Evolutionary conservation across 2,888 invertebrate genomes (phyloP), one percentile per base, ranked within the genome.

Genomic region (Drosophila incognita): DNA sequence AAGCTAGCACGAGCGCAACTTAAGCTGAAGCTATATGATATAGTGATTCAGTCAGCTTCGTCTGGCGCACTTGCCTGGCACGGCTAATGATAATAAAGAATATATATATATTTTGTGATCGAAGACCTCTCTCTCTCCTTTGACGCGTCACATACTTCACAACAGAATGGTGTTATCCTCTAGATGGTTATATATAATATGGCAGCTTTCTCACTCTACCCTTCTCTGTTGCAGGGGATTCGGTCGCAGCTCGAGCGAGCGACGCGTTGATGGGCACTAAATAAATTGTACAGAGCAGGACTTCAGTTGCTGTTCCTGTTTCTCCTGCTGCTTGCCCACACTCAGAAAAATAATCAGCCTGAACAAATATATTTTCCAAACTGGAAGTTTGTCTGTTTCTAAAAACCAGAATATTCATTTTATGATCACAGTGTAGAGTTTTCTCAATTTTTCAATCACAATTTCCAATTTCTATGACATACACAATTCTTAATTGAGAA

Each of bases 241-340:
- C 24, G 27, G 58, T 60, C 33, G 38, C 42, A 52, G 68, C 21
- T 29, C 48, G 53, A 62, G 57, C 60, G 54, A 62, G 62, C 65
- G 54, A 66, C 60, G 84, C 85, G 85, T 79, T 85, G 82, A 85
- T 85, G 87, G 85, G 58, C 80, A 82, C 89, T 89, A 89, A 84
- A 84, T 84, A 84, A 84, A 84, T 89, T 84, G 87, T 82, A 72
- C 49, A 7, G 74, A 61, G 61, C 57, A 62, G 63, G 58, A 24
- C 65, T 67, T 67, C 63, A 67, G 81, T 67, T 64, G 59, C 53
- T 53, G 46, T 42, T 52, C 18, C 49, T 52, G 46, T 46, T 46
- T 24, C 21, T 24, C 46, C 38, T 21, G n/a, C 33, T 11, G n/a
- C 8, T 15, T 31, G 53, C 1, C 3, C 27, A 54, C 54, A 36